Evolutionary conservation across 2,797 vertebrate genomes (phyloP).

Genomic region (Pangasius mekongensis): DNA sequence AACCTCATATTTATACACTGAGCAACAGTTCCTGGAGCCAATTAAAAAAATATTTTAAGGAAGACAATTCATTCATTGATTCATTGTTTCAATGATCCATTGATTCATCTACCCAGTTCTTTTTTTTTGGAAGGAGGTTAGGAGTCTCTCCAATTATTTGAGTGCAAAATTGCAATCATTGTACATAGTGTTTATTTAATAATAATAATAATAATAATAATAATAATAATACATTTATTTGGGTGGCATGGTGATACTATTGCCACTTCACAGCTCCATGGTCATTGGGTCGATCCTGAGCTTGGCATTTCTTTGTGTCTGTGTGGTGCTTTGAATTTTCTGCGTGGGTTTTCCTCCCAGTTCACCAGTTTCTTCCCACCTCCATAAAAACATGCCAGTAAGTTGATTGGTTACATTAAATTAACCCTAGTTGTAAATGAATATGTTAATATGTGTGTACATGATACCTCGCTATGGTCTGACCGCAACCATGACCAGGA

Average conservation of each 20-base stretch:
- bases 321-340: no score
- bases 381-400: background rate
- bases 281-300: background rate
- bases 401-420: background rate
- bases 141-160: background rate
- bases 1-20: background rate
- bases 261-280: no score
- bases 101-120: background rate
- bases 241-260: background rate
- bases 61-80: background rate
- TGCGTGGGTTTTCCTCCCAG: background rate
- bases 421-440: background rate
- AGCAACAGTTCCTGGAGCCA: background rate
- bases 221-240: background rate
- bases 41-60: background rate
- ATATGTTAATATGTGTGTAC: background rate
- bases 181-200: background rate
- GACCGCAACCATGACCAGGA: background rate
- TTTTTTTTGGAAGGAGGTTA: background rate
- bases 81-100: background rate
- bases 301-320: background rate
- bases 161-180: background rate
- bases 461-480: background rate
- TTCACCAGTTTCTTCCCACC: background rate
- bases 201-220: background rate